Evolutionary conservation across 2,888 invertebrate genomes (phyloP).

Genomic region (Cantharis lateralis): DNA sequence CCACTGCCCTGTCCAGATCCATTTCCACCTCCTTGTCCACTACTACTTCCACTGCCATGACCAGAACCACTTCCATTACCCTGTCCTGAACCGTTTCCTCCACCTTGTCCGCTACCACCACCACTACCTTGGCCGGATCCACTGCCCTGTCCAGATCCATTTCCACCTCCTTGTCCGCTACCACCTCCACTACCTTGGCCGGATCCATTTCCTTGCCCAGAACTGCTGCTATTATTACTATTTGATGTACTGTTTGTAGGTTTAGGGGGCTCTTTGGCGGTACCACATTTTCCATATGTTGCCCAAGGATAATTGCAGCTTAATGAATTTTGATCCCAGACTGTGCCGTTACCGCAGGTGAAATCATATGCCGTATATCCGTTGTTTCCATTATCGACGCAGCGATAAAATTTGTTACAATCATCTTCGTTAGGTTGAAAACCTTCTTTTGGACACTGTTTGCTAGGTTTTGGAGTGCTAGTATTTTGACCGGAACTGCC

Average conservation of each 20-base stretch:
- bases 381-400: conserved; percentile 64
- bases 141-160: conserved; percentile 63
- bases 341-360: no score
- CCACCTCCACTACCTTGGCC: conserved; percentile 63
- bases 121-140: no score
- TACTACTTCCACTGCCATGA: no score
- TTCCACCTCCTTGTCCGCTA: conserved; percentile 72
- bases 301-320: no score
- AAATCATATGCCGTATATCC: conserved; percentile 65
- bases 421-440: conserved; percentile 48
- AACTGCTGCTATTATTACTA: background rate
- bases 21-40: no score
- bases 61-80: background rate
- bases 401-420: conserved; percentile 78
- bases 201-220: conserved; percentile 17
- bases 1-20: background rate
- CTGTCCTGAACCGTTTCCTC: no score
- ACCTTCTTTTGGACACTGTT: conserved; percentile 20
- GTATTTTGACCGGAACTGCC: conserved; percentile 9
- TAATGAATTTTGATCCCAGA: no score
- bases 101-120: no score
- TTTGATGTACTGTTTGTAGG: background rate
- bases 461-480: background rate
- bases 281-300: no score
- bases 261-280: no score